A percentile compares a stretch with the other conserved stretches of the same genome.
phyloP scores from a whole-genome alignment of 2,113 vertebrate genomes.

The Neogale vison region DNA sequence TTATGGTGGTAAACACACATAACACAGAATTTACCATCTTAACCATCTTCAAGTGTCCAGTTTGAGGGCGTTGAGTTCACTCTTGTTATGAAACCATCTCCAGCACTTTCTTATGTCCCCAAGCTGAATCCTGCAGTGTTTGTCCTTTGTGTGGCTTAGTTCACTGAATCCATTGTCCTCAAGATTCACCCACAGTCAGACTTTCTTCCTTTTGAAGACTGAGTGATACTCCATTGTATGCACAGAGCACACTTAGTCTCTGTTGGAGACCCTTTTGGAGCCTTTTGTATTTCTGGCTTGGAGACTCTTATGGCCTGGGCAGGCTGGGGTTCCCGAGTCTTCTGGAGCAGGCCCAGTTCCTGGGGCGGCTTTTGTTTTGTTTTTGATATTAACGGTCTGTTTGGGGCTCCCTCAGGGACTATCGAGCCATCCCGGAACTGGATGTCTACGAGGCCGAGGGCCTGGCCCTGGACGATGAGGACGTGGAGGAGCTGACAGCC shows the following conservation, averaged over 20 bases:
- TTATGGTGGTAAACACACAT: background rate
- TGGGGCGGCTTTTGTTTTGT: background rate
- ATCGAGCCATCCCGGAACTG: slow-evolving; percentile 94
- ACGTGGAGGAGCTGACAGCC: slow-evolving; percentile 93
- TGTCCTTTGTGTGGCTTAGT: background rate
- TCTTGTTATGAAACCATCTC: background rate
- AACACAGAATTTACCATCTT: background rate
- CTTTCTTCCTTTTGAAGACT: background rate
- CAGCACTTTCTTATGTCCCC: background rate
- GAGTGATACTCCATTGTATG: fast-evolving
- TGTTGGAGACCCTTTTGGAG: background rate
- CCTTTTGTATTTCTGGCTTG: background rate
- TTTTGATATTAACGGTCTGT: background rate
- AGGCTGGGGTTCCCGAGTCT: background rate
- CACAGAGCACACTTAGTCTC: background rate
- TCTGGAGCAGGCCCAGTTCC: background rate
- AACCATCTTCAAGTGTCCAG: background rate
- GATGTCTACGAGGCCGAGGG: slow-evolving; percentile 94
- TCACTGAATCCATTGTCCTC: background rate
- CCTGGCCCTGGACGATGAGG: slow-evolving; percentile 92
- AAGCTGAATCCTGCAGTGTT: background rate
- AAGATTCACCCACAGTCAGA: background rate
- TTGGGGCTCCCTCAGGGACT: slow-evolving; percentile 87
- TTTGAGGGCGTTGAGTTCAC: background rate
- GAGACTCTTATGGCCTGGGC: background rate